These are phyloP conservation scores for Camponotus pennsylvanicus DNA, from an alignment of 1,140 invertebrate genomes.

Conservation along the genomic window DNA sequence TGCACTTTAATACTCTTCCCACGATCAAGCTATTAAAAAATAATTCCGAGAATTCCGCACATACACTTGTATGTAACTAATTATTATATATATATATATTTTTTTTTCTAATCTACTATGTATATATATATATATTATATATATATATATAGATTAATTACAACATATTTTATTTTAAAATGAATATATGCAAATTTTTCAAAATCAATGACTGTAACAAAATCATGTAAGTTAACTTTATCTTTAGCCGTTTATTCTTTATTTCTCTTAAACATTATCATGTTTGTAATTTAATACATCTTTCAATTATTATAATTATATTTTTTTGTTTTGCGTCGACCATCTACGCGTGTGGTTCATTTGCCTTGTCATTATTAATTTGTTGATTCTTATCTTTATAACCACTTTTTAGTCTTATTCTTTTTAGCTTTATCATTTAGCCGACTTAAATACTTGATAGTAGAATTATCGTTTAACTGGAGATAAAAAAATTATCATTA, in stretches of 20 bases:
- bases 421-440: background rate
- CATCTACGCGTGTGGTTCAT: no score
- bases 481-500: background rate
- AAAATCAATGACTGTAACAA: background rate
- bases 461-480: background rate
- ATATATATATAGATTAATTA: no score
- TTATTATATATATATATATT: background rate
- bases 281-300: no score
- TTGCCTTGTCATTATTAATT: no score
- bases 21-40: slow-evolving; percentile 65
- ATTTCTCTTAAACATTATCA: no score
- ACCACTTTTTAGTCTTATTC: no score
- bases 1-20: slow-evolving; percentile 64
- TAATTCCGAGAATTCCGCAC: background rate
- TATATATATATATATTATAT: no score
- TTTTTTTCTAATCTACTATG: background rate
- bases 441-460: background rate
- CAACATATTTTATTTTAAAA: no score
- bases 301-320: no score
- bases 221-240: background rate
- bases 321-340: no score
- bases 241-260: background rate
- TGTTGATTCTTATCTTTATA: no score
- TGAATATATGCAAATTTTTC: no score
- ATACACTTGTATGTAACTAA: background rate